Conservation (phyloP, 2,797 vertebrate genomes). For the Parauchenoglanis punctatus region DNA sequence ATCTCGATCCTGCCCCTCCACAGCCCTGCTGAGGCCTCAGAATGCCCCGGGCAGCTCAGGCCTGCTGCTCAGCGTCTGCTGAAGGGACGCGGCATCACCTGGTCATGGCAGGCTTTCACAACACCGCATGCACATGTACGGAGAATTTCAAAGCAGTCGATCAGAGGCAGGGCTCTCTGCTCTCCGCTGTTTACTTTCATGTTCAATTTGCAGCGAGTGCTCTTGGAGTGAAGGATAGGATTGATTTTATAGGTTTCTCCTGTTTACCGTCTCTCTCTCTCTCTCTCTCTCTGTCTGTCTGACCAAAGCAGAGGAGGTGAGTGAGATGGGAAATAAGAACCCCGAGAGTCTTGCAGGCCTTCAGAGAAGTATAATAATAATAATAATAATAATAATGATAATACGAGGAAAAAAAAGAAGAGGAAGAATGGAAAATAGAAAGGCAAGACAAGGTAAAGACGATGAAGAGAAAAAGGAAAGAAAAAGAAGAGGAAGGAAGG, state of each 20-base stretch:
- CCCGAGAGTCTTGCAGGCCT: not conserved
- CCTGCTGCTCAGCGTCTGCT: no score
- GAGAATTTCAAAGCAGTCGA: slow-evolving; percentile 11
- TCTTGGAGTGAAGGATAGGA: slow-evolving; percentile 15
- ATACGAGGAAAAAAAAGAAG: not conserved
- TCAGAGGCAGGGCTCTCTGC: slow-evolving; percentile 10
- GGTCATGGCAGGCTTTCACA: not conserved
- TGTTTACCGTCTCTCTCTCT: not conserved
- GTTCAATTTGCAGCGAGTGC: slow-evolving; percentile 9
- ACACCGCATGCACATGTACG: not conserved
- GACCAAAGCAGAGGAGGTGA: not conserved
- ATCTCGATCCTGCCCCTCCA: not conserved
- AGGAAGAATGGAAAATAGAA: not conserved
- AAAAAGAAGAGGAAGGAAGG: no score
- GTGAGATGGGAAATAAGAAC: not conserved
- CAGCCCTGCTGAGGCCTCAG: not conserved
- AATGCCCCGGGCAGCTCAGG: not conserved
- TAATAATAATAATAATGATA: not conserved
- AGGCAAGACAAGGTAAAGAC: not conserved
- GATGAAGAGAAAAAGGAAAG: not conserved
- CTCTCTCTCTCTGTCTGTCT: not conserved
- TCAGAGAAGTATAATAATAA: not conserved
- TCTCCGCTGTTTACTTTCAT: slow-evolving; percentile 16
- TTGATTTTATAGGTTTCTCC: slow-evolving; percentile 11
- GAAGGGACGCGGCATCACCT: not conserved